Conservation (phyloP, 2,888 invertebrate species). For the Euphydryas editha region DNA sequence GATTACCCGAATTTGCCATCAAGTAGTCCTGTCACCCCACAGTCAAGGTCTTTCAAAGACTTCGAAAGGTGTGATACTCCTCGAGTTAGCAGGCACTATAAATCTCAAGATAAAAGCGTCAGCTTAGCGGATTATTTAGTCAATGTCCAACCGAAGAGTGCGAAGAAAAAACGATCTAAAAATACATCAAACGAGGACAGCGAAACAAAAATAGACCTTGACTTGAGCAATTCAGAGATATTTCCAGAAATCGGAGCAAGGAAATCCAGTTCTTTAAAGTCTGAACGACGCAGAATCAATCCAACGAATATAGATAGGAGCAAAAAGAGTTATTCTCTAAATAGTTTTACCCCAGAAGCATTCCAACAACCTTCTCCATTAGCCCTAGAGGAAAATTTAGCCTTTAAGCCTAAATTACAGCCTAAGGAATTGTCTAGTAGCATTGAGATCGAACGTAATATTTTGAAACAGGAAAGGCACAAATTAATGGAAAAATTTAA, state of each 20-base stretch:
- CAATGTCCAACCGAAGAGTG: constrained; percentile 58
- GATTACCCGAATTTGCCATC: constrained; percentile 57
- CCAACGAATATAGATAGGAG: constrained; percentile 76
- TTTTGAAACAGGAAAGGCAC: constrained; percentile 73
- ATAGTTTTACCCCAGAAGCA: constrained; percentile 65
- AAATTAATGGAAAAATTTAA: constrained; percentile 79
- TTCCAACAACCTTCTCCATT: constrained; percentile 65
- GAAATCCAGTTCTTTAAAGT: constrained; percentile 64
- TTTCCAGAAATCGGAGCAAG: constrained; percentile 75
- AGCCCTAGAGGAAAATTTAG: constrained; percentile 60
- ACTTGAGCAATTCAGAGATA: constrained; percentile 69
- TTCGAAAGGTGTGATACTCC: constrained; percentile 73
- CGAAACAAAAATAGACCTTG: constrained; percentile 61
- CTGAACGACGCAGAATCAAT: constrained; percentile 76
- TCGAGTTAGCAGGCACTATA: constrained; percentile 59
- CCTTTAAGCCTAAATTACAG: constrained; percentile 66
- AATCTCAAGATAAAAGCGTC: constrained; percentile 67
- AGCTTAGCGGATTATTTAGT: constrained; percentile 70
- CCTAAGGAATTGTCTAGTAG: constrained; percentile 60
- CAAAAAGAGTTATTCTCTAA: constrained; percentile 65
- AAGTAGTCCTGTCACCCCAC: constrained; percentile 67
- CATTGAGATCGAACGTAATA: constrained; percentile 70
- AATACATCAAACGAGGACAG: constrained; percentile 61
- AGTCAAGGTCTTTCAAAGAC: constrained; percentile 55
- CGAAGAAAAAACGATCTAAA: constrained; percentile 64